Percentiles rank a stretch among this genome's conserved stretches.
Conservation (phyloP, 2,888 invertebrate species). For the Choreutis nemorana region DNA sequence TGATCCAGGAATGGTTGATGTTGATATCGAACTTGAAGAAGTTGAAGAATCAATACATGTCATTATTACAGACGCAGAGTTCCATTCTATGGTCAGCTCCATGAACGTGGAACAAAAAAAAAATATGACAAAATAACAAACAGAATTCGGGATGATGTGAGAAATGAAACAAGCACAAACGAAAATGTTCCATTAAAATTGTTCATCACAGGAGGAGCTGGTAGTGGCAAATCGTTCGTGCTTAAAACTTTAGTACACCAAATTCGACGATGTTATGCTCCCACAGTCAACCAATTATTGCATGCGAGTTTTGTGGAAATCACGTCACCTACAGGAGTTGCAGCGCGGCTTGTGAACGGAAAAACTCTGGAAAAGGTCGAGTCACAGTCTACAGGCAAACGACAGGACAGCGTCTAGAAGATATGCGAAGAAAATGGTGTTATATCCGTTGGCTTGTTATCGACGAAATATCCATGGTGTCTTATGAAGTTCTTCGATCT, state of each 20-base stretch:
- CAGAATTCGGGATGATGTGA: slow-evolving; percentile 1
- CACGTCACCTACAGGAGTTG: slow-evolving; percentile 3
- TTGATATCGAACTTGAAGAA: slow-evolving; percentile 7
- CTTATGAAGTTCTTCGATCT: background rate
- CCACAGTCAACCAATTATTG: slow-evolving; percentile 2
- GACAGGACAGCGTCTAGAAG: background rate
- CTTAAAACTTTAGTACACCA: slow-evolving; percentile 5
- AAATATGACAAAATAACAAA: slow-evolving; percentile 4
- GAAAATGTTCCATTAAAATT: slow-evolving; percentile 1
- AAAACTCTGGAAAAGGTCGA: background rate
- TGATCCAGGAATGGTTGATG: slow-evolving; percentile 4
- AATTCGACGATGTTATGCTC: slow-evolving; percentile 4
- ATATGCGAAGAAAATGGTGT: slow-evolving; percentile 2
- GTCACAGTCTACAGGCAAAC: background rate
- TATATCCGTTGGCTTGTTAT: background rate
- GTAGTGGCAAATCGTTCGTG: slow-evolving; percentile 6
- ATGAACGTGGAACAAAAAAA: slow-evolving; percentile 4
- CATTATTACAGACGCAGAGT: background rate
- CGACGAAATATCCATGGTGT: background rate
- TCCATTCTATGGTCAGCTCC: background rate
- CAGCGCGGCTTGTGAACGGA: slow-evolving; percentile 1
- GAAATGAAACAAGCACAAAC: background rate
- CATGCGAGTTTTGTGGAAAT: slow-evolving; percentile 3
- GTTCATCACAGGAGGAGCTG: slow-evolving; percentile 6
- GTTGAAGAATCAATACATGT: slow-evolving; percentile 2